A percentile compares a stretch with the other conserved stretches of the same genome.
phyloP scores from a whole-genome alignment of 2,888 invertebrate genomes.

The Chrysolina americana region DNA sequence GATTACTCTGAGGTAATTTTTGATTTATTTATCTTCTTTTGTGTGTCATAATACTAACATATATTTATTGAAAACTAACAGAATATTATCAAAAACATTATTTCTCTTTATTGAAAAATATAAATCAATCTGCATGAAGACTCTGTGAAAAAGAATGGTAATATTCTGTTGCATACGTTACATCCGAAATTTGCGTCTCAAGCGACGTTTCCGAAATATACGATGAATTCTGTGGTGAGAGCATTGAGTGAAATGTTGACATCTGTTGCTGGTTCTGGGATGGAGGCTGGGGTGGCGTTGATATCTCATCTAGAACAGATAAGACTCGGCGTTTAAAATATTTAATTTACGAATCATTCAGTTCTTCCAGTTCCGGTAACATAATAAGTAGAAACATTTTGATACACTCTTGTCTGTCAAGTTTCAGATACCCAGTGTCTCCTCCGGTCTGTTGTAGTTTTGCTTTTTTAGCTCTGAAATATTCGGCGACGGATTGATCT shows the following conservation, averaged over 20 bases:
- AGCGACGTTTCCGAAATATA: background rate
- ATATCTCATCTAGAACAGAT: conserved; percentile 10
- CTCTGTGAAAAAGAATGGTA: background rate
- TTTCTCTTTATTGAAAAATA: background rate
- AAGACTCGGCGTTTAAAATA: background rate
- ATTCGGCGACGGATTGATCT: background rate
- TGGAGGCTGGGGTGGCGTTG: background rate
- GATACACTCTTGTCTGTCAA: background rate
- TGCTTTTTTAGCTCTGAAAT: background rate
- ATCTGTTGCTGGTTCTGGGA: background rate
- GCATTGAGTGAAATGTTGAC: background rate
- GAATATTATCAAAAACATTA: background rate
- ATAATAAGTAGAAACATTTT: conserved; percentile 25
- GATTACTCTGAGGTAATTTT: background rate
- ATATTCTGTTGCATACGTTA: background rate
- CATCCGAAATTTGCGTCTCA: background rate
- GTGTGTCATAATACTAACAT: background rate
- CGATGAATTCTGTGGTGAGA: background rate
- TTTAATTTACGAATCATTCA: conserved; percentile 23
- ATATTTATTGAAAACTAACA: background rate
- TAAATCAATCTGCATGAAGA: background rate
- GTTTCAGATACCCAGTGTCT: background rate
- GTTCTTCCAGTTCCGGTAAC: conserved; percentile 15
- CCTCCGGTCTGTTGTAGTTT: background rate
- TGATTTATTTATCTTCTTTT: background rate